Evolutionary conservation across 2,113 vertebrate genomes (phyloP), one percentile per base, ranked within the genome.

Genomic region (Saguinus midas): DNA sequence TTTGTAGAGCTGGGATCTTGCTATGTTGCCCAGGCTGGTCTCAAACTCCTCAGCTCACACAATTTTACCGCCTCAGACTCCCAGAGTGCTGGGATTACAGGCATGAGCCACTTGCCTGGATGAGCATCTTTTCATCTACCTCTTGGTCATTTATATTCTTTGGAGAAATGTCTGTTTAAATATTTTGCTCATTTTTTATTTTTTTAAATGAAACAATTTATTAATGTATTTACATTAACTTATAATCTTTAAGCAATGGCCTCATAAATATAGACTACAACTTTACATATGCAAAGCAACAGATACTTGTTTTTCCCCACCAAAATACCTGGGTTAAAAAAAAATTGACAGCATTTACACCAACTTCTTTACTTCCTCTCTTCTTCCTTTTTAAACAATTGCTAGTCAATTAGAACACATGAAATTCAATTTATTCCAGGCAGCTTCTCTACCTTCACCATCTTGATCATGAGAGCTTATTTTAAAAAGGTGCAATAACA

Each of bases 221-320:
- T 96, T 94, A 96, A 92, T 72, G 82, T 96, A 98, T 98, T 98
- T 98, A 98, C 98, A 98, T 98, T 98, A 98, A 98, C 97, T 98
- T 98, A 98, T 98, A 98, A 98, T 96, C 94, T 98, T 98, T 98
- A 98, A 98, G 98, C 97, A 98, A 91, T 95, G 94, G 96, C 97
- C 98, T 98, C 97, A 98, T 99, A 98, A 99, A 99, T 98, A 98
- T 20, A 98, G 96, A 97, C 98, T 95, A 96, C 98, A 97, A 98
- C 87, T 99, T 98, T 97, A 98, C 97, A 98, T 95, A 97, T 92
- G 98, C 98, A 97, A 98, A 98, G 97, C 97, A 98, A 96, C 94
- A 96, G 90, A 94, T 97, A 96, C 72, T 55, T 93, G 83, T 97
- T 95, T 64, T 50, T 48, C 52, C 91, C 97, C 97, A 94, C 21